Percentiles rank a stretch among this genome's conserved stretches.
These are phyloP conservation scores for Hoplostethus atlanticus DNA, from an alignment of 2,797 vertebrate genomes.

Conservation along the genomic window DNA sequence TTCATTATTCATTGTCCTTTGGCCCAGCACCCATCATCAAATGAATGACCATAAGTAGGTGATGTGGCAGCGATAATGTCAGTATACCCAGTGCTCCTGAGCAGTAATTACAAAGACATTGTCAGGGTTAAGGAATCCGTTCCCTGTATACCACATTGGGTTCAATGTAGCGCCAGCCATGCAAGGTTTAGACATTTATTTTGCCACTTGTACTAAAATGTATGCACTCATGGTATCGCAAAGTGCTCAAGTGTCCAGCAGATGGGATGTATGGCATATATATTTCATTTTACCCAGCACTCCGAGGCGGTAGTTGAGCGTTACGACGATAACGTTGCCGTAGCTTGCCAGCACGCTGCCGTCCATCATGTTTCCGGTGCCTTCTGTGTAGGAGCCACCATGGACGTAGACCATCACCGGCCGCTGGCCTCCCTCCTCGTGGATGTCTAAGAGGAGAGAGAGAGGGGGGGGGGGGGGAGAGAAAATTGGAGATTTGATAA, in stretches of 20 bases:
- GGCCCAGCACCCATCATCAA: slow-evolving; percentile 16
- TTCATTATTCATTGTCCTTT: slow-evolving; percentile 19
- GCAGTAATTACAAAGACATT: slow-evolving; percentile 50
- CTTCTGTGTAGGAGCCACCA: slow-evolving; percentile 95
- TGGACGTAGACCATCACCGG: slow-evolving; percentile 98
- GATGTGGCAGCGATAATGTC: slow-evolving; percentile 49
- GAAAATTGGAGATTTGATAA: neutral
- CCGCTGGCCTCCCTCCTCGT: slow-evolving; percentile 91
- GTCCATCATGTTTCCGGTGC: slow-evolving; percentile 96
- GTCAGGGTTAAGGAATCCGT: neutral
- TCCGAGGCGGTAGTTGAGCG: slow-evolving; percentile 95
- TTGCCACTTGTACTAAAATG: neutral
- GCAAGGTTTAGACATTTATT: neutral
- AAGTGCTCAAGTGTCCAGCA: neutral
- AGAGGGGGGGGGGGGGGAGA: neutral
- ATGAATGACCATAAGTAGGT: slow-evolving; percentile 33
- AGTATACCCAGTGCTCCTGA: slow-evolving; percentile 37
- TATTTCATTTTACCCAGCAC: slow-evolving; percentile 87
- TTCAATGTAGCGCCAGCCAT: neutral
- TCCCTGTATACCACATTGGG: too few relatives aligned
- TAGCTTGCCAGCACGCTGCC: slow-evolving; percentile 96
- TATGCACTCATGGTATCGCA: neutral
- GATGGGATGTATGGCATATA: slow-evolving; percentile 17
- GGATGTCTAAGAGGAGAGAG: slow-evolving; percentile 85
- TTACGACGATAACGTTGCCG: slow-evolving; percentile 95